These are phyloP conservation scores for Gonatopus flavifemur DNA, from an alignment of 1,140 invertebrate species.

Conservation along the genomic window DNA sequence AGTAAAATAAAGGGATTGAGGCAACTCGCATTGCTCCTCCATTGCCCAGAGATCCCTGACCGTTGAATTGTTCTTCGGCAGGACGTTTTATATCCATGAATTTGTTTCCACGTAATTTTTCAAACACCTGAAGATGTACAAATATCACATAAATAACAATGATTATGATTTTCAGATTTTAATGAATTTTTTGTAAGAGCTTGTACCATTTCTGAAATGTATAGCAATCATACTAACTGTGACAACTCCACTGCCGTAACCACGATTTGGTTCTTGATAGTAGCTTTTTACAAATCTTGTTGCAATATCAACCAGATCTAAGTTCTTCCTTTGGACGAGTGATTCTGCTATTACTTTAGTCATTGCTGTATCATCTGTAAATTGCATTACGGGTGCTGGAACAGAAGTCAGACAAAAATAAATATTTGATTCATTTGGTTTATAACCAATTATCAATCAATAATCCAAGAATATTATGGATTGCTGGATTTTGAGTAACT, in stretches of 20 bases:
- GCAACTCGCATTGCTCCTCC: constrained; percentile 77
- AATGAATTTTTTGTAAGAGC: background rate
- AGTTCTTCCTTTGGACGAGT: constrained; percentile 63
- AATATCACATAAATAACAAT: background rate
- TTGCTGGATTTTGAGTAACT: no score
- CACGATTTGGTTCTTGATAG: constrained; percentile 65
- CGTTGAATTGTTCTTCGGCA: constrained; percentile 71
- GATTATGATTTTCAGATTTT: constrained; percentile 1
- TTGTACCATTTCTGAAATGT: background rate
- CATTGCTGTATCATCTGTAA: constrained; percentile 82
- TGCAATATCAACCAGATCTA: constrained; percentile 63
- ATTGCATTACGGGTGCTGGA: constrained; percentile 65
- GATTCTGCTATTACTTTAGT: constrained; percentile 67
- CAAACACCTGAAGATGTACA: constrained; percentile 60
- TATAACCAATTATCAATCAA: constrained; percentile 1
- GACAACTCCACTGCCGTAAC: constrained; percentile 67
- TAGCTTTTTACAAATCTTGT: constrained; percentile 70
- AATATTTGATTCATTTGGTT: constrained; percentile 6
- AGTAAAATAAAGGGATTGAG: constrained; percentile 69
- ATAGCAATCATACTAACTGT: constrained; percentile 34
- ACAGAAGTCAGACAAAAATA: no score
- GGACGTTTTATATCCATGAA: constrained; percentile 67
- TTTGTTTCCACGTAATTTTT: constrained; percentile 61
- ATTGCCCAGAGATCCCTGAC: constrained; percentile 76
- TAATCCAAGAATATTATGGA: no score